Evolutionary conservation across 2,113 vertebrate species (phyloP), one percentile per base, ranked within the genome.

Genomic region (Rousettus leschenaultii): DNA sequence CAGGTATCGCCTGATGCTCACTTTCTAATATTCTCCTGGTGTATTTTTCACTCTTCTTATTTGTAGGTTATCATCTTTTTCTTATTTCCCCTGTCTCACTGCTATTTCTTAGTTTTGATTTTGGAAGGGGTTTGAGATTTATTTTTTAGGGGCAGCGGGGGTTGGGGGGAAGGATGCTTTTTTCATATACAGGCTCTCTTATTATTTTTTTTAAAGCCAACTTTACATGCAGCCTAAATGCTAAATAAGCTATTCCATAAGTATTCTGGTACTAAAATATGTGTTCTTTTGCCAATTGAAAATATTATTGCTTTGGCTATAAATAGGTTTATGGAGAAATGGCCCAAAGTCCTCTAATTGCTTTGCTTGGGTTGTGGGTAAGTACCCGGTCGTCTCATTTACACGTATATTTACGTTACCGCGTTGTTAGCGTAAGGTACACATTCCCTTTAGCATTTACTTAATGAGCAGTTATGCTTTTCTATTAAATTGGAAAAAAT

Each of bases 301-400:
- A 86, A 57, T 91, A 78, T 85, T 45, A 92, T 65, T 89, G 3
- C 86, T 97, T 95, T 68, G 88, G 87, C 82, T 97, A 79, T 93
- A 78, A 8, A 26, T 53, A 73, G 16, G n/a, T 8, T 95, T 75
- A 33, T 57, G 61, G 24, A 57, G 33, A 92, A 90, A 97, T 83
- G 92, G 22, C 43, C 12, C 45, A 24, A 15, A 89, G 28, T 90
- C 65, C 33, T 90, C n/a, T 38, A 35, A 82, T 45, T 59, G 79
- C 59, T 95, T 96, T 95, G 24, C 88, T 77, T 78, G 48, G 19
- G 24, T 35, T 93, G 6, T 68, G 35, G 35, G n/a, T 70, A 83
- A 96, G 71, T 80, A 80, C 35, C 21, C 87, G 74, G 63, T 82
- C 91, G 18, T 53, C 93, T 95, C 35, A 51, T 38, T 97, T 75